Conservation (phyloP, 2,888 invertebrate species). For the Aphrophora alni region DNA sequence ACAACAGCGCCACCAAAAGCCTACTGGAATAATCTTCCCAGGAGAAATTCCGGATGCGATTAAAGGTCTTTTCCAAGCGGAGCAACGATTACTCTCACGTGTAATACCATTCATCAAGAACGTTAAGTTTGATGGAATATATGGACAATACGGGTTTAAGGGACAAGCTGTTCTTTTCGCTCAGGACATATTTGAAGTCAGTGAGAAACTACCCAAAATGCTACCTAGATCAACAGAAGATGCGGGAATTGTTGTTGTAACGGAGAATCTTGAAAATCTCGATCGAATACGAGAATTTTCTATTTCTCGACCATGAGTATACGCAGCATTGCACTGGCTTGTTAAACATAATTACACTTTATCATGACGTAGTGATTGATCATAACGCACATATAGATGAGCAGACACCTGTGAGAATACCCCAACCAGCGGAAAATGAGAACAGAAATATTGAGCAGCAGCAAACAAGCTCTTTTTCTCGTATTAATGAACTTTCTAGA, state of each 20-base stretch:
- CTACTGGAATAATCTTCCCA: no score
- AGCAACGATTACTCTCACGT: not conserved
- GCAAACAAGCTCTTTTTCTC: not conserved
- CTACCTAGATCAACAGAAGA: not conserved
- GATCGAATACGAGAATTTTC: constrained; percentile 15
- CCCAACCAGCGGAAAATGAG: not conserved
- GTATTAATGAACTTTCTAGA: constrained; percentile 31
- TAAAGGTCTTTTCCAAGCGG: not conserved
- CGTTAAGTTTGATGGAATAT: not conserved
- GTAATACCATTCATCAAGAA: not conserved
- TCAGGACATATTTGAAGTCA: not conserved
- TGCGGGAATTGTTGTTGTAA: not conserved
- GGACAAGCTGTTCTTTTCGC: not conserved
- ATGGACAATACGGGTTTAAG: not conserved
- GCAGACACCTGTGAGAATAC: not conserved
- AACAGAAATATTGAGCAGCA: not conserved
- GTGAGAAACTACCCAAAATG: not conserved
- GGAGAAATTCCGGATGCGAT: no score
- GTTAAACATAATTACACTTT: constrained; percentile 11
- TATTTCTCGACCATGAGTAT: not conserved
- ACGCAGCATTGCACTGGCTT: constrained; percentile 10
- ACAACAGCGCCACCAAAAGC: no score
- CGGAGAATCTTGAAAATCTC: not conserved
- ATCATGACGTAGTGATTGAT: not conserved
- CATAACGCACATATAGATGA: not conserved